Conservation (phyloP, 1,140 invertebrate species). For the Lineus longissimus region DNA sequence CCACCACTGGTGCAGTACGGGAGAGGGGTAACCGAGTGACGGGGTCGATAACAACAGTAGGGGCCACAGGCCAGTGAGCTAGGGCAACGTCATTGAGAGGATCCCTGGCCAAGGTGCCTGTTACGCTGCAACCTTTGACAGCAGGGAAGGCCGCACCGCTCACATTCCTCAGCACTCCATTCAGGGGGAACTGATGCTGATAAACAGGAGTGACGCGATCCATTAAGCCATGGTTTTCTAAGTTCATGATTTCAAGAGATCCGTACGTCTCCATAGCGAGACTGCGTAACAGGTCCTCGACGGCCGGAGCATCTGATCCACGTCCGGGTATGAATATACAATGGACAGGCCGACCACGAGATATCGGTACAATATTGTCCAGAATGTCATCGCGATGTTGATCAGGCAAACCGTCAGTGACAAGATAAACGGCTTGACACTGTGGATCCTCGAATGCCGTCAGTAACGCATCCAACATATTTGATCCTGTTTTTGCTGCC, state of each 20-base stretch:
- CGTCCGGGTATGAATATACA: conserved; percentile 45
- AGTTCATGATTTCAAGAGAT: conserved; percentile 45
- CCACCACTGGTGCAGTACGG: conserved; percentile 9
- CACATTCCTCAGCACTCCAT: conserved; percentile 39
- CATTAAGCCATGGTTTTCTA: conserved; percentile 43
- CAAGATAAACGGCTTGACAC: conserved; percentile 49
- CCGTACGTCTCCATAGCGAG: conserved; percentile 50
- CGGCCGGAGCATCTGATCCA: conserved; percentile 35
- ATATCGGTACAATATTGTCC: conserved; percentile 35
- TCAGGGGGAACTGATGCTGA: conserved; percentile 33
- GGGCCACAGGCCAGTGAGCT: conserved; percentile 17
- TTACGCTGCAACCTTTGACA: conserved; percentile 43
- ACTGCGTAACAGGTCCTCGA: conserved; percentile 49
- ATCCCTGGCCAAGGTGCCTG: conserved; percentile 37
- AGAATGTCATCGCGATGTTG: conserved; percentile 48
- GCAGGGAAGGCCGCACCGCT: conserved; percentile 38
- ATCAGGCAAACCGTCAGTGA: conserved; percentile 52
- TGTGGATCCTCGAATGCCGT: conserved; percentile 42
- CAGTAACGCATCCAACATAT: conserved; percentile 47
- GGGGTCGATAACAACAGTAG: not conserved
- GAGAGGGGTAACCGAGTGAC: conserved; percentile 5
- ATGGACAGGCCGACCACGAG: conserved; percentile 39
- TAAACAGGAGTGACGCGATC: conserved; percentile 49
- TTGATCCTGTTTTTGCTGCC: conserved; percentile 50
- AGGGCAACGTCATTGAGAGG: conserved; percentile 34